Evolutionary conservation across 2,113 vertebrate genomes (phyloP), one percentile per base, ranked within the genome.

Genomic region (Balaenoptera acutorostrata): DNA sequence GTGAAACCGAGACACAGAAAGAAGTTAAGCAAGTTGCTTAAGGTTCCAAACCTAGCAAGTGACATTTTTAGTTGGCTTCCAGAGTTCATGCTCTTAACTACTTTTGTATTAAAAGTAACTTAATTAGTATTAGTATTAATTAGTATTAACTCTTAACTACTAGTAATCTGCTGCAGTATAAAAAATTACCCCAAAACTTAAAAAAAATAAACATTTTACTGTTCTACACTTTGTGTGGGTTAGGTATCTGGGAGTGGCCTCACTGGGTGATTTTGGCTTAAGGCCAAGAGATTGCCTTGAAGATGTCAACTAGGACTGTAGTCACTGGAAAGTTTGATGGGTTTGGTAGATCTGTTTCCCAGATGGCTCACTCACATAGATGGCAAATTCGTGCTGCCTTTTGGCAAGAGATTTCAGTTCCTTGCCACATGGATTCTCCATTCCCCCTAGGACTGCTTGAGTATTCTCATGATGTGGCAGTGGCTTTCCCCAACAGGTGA

Each of bases 21-120:
- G 63, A 96, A 86, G 71, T 87, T 78, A 92, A 93, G 39, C 44
- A 95, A 46, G 27, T 78, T 72, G n/a, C 33, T 52, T 36, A 93
- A 36, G 23, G 8, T 74, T 18, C 17, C 85, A 86, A 44, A 97
- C 31, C 17, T 91, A 92, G 9, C 49, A 82, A 52, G 39, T 71
- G 55, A 39, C 36, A 57, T 75, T 90, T 92, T 25, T 78, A 27
- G 20, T 75, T 75, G 46, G 29, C 57, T 74, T 64, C 36, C 77
- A 71, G n/a, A 92, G 7, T 87, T 83, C 14, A 12, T 84, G 46
- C 17, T 90, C 46, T 78, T 88, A 41, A 55, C 36, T 80, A 57
- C 46, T 93, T 69, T 0, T 85, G 36, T 61, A 57, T 82, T 83
- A 57, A 80, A 80, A 80, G 52, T 27, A 55, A 23, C 20, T 77